Percentiles rank a stretch among this genome's conserved stretches.
phyloP scores from a whole-genome alignment of 2,113 vertebrate species.

The Forbesichthys papilliferus region DNA sequence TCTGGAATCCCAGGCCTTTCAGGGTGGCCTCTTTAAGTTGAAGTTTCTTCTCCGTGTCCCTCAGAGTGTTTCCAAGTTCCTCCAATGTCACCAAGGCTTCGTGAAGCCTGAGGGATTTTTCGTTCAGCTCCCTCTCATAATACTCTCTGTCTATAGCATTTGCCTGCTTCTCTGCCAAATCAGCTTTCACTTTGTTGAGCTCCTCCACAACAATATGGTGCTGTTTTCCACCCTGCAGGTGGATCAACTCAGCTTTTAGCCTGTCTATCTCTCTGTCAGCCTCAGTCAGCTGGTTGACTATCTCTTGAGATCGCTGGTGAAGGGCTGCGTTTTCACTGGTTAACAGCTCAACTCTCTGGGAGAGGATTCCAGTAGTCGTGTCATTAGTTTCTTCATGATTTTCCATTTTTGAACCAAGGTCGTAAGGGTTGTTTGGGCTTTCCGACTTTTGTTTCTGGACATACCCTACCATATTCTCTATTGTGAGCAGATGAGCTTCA shows the following conservation, averaged over 20 bases:
- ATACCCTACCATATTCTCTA: conserved; percentile 73
- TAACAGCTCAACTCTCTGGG: conserved; percentile 73
- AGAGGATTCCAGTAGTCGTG: conserved; percentile 54
- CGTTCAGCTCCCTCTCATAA: conserved; percentile 75
- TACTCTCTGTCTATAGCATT: conserved; percentile 67
- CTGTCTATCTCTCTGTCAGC: conserved; percentile 81
- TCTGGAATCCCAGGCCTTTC: conserved; percentile 76
- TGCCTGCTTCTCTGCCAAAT: conserved; percentile 68
- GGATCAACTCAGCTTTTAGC: conserved; percentile 73
- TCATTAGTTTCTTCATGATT: conserved; percentile 59
- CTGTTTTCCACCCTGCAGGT: conserved; percentile 65
- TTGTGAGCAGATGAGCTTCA: conserved; percentile 71
- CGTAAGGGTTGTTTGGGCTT: conserved; percentile 44
- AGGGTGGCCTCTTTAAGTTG: conserved; percentile 80
- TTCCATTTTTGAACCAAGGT: conserved; percentile 57
- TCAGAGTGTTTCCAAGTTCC: conserved; percentile 71
- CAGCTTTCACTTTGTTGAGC: conserved; percentile 65
- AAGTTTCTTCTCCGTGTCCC: conserved; percentile 78
- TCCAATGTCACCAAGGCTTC: conserved; percentile 76
- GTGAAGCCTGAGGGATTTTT: conserved; percentile 75
- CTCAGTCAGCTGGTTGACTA: conserved; percentile 81
- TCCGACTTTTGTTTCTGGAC: conserved; percentile 70
- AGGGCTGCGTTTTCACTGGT: conserved; percentile 73
- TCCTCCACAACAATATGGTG: conserved; percentile 60
- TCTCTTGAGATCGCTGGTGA: conserved; percentile 79